A percentile compares a stretch with the other conserved stretches of the same genome.
Evolutionary conservation across 2,888 invertebrate species (phyloP).

Genomic region (Heliconius hortense): DNA sequence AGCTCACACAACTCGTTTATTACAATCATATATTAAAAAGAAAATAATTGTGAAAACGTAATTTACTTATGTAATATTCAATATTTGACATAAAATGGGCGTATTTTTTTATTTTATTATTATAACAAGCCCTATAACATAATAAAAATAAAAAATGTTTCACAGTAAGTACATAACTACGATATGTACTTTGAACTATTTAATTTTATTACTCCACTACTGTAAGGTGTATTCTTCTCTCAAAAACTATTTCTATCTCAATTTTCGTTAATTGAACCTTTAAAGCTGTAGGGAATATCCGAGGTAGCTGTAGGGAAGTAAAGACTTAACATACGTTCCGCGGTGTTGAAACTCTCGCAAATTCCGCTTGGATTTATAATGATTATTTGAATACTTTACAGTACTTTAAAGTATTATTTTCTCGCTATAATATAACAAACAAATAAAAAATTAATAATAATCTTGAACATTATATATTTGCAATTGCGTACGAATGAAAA

Average conservation of each 20-base stretch:
- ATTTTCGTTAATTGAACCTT: conserved; percentile 15
- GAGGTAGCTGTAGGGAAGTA: neutral
- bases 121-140: too few relatives aligned
- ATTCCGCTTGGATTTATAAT: conserved; percentile 4
- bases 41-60: too few relatives aligned
- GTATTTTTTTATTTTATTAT: too few relatives aligned
- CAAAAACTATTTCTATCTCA: conserved; percentile 7
- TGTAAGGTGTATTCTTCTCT: neutral
- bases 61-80: too few relatives aligned
- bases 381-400: neutral
- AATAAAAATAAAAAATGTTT: too few relatives aligned
- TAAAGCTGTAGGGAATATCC: conserved; percentile 11
- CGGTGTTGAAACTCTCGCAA: neutral
- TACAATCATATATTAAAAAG: too few relatives aligned
- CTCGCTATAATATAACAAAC: neutral
- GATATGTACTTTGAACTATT: neutral
- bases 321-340: neutral
- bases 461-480: too few relatives aligned
- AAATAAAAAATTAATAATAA: neutral
- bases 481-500: too few relatives aligned
- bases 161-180: neutral
- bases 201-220: neutral
- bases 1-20: too few relatives aligned
- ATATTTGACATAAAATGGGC: too few relatives aligned
- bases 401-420: neutral